Conservation (phyloP, 1,140 invertebrate species). For the Leptinotarsa lineolata region DNA sequence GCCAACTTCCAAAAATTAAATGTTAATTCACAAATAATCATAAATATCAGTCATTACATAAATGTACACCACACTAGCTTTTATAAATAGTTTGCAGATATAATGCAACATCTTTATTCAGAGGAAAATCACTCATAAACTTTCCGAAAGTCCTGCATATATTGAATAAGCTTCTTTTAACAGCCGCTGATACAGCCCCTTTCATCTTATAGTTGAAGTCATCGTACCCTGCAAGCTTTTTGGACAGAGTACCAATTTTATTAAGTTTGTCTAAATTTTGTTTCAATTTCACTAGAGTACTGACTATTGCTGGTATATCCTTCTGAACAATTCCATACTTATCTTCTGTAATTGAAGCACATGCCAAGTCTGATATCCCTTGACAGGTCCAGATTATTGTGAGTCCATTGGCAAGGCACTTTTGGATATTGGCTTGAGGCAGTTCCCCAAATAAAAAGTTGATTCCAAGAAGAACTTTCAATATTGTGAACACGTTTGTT, state of each 20-base stretch:
- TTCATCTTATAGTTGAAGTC: slow-evolving; percentile 65
- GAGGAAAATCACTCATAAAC: slow-evolving; percentile 69
- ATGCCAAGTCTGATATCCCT: slow-evolving; percentile 69
- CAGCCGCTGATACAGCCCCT: slow-evolving; percentile 63
- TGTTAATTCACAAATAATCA: too few relatives aligned
- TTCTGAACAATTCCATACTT: slow-evolving; percentile 79
- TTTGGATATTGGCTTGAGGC: slow-evolving; percentile 67
- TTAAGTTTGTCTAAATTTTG: slow-evolving; percentile 71
- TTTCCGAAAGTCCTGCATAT: slow-evolving; percentile 70
- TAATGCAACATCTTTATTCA: slow-evolving; percentile 52
- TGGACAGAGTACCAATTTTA: slow-evolving; percentile 66
- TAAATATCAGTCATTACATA: too few relatives aligned
- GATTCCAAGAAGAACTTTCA: slow-evolving; percentile 64
- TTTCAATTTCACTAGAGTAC: slow-evolving; percentile 68
- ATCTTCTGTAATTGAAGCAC: slow-evolving; percentile 74
- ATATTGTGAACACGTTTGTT: slow-evolving; percentile 22
- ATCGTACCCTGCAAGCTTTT: slow-evolving; percentile 64
- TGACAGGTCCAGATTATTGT: slow-evolving; percentile 72
- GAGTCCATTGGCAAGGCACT: slow-evolving; percentile 68
- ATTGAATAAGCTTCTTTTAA: slow-evolving; percentile 76
- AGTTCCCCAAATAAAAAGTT: slow-evolving; percentile 73
- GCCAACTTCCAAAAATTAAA: not conserved
- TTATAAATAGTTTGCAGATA: slow-evolving; percentile 43
- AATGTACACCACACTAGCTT: slow-evolving; percentile 17
- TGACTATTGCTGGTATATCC: slow-evolving; percentile 72